Conservation (phyloP, 1,140 invertebrate species). For the Dendroctonus valens region DNA sequence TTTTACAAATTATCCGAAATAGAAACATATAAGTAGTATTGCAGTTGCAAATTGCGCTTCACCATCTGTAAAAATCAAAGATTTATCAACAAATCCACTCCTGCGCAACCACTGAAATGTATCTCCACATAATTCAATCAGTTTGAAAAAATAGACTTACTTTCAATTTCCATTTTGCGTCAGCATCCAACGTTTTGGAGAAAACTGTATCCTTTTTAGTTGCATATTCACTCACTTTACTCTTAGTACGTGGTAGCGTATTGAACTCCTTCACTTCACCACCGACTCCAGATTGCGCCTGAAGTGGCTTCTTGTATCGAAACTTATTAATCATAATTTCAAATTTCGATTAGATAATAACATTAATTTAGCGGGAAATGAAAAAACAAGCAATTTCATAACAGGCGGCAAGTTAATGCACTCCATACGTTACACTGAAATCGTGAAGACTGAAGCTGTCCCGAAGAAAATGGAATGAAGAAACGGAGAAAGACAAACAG, state of each 20-base stretch:
- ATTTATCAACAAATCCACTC: no score
- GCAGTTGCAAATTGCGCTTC: no score
- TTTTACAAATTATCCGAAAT: no score
- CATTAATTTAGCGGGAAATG: slow-evolving; percentile 11
- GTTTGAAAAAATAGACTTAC: slow-evolving; percentile 25
- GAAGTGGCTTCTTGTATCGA: slow-evolving; percentile 41
- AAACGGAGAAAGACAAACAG: slow-evolving; percentile 13
- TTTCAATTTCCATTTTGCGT: slow-evolving; percentile 36
- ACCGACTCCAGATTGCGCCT: slow-evolving; percentile 13
- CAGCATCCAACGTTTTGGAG: slow-evolving; percentile 30
- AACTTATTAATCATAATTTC: slow-evolving; percentile 45
- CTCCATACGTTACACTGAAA: slow-evolving; percentile 14
- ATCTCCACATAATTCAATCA: no score
- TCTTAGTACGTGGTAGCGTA: slow-evolving; percentile 10
- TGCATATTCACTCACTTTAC: slow-evolving; percentile 10
- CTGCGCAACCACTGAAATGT: no score
- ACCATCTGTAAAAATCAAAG: no score
- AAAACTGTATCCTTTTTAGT: slow-evolving; percentile 19
- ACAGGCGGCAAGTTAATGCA: slow-evolving; percentile 13
- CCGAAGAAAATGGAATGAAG: slow-evolving; percentile 17
- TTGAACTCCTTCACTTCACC: slow-evolving; percentile 7
- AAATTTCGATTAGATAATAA: slow-evolving; percentile 6
- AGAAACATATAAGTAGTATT: no score
- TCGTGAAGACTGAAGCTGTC: slow-evolving; percentile 13
- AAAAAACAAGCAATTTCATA: slow-evolving; percentile 12